These are phyloP conservation scores for Empidonax traillii DNA, from an alignment of 2,113 vertebrate genomes.

Conservation along the genomic window DNA sequence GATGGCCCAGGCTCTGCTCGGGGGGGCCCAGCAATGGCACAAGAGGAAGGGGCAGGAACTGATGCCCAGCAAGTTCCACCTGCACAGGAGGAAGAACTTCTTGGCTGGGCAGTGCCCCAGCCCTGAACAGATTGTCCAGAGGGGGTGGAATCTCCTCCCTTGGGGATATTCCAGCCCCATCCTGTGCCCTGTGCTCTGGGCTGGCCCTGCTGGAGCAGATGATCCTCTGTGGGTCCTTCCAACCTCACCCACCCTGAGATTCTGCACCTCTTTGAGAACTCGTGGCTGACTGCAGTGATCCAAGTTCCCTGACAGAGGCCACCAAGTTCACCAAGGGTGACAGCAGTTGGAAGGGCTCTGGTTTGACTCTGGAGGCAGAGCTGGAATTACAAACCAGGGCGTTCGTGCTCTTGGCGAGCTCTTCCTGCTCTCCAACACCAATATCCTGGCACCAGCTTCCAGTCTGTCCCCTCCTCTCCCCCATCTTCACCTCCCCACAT, in stretches of 20 bases:
- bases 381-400: neutral
- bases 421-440: neutral
- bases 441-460: neutral
- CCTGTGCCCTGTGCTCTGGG: neutral
- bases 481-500: neutral
- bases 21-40: neutral
- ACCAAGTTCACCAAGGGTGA: neutral
- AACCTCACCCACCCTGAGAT: neutral
- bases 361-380: neutral
- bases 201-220: neutral
- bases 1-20: too few relatives aligned
- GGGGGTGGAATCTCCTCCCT: neutral
- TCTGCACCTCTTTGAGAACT: neutral
- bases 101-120: neutral
- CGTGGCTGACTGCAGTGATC: fast-evolving
- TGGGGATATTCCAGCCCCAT: neutral
- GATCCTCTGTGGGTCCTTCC: neutral
- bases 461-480: neutral
- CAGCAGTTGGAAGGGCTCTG: neutral
- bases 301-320: neutral
- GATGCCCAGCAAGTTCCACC: neutral
- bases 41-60: neutral
- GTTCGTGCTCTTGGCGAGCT: fast-evolving
- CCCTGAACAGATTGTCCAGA: neutral
- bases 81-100: too few relatives aligned